Conservation (phyloP, 2,797 vertebrate species). For the Notolabrus celidotus region DNA sequence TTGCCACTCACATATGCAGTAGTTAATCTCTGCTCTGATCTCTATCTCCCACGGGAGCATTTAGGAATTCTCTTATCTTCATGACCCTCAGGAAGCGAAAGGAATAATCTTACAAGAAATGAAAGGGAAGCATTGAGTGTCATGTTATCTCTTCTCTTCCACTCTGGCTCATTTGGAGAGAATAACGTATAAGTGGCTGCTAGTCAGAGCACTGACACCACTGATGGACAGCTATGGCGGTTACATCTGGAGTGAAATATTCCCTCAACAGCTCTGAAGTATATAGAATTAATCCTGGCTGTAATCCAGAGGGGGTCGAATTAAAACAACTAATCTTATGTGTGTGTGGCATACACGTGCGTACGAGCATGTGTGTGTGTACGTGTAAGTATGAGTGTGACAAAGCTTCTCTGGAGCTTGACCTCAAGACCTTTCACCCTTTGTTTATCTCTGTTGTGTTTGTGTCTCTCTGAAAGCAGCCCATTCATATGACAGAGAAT, state of each 20-base stretch:
- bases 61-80: slow-evolving; percentile 22
- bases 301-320: slow-evolving; percentile 63
- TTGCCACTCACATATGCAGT: not conserved
- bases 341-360: slow-evolving; percentile 19
- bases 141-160: slow-evolving; percentile 10
- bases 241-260: slow-evolving; percentile 40
- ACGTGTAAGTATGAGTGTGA: slow-evolving; percentile 2
- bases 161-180: slow-evolving; percentile 1
- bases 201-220: slow-evolving; percentile 8
- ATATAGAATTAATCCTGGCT: slow-evolving; percentile 64
- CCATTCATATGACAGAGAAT: slow-evolving; percentile 42
- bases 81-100: not conserved
- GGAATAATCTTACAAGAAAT: slow-evolving; percentile 24
- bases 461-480: slow-evolving; percentile 35
- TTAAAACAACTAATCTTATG: slow-evolving; percentile 64
- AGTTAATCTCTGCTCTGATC: not conserved
- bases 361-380: slow-evolving; percentile 21
- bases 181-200: slow-evolving; percentile 2
- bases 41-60: not conserved
- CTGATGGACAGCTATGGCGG: not conserved
- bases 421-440: slow-evolving; percentile 67
- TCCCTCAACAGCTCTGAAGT: slow-evolving; percentile 15
- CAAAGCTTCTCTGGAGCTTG: slow-evolving; percentile 54
- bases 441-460: slow-evolving; percentile 59
- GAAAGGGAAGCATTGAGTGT: slow-evolving; percentile 13